Percentiles rank a stretch among this genome's conserved stretches.
phyloP scores from a whole-genome alignment of 2,888 invertebrate genomes.

The Polymixis flavicincta region DNA sequence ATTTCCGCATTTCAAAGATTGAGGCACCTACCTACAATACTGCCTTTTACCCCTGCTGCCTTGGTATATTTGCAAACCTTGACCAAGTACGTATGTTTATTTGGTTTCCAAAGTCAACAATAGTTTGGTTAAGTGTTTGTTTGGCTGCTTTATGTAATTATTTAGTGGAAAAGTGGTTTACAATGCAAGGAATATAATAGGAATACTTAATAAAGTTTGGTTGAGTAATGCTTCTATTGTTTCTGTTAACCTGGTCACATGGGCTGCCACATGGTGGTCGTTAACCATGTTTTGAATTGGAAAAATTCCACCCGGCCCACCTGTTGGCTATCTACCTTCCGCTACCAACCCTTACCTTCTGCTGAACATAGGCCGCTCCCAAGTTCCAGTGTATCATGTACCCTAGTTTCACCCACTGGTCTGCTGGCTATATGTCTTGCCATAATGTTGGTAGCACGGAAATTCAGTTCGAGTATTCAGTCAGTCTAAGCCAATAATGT shows the following conservation, averaged over 20 bases:
- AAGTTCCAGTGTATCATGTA: not conserved
- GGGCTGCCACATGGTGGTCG: conserved; percentile 6
- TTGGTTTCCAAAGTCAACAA: conserved; percentile 43
- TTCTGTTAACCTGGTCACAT: conserved; percentile 49
- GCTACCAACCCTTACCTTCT: no score
- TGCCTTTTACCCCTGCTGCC: conserved; percentile 20
- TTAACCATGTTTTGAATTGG: not conserved
- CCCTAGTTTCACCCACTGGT: no score
- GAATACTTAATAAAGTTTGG: conserved; percentile 24
- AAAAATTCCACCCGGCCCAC: not conserved
- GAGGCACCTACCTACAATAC: not conserved
- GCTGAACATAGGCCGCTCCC: not conserved
- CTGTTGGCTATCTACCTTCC: no score
- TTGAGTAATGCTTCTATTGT: conserved; percentile 53
- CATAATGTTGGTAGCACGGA: no score
- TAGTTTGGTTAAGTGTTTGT: conserved; percentile 26
- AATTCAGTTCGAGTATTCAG: no score
- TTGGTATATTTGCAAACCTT: conserved; percentile 51
- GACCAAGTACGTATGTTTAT: conserved; percentile 25
- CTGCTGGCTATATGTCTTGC: no score
- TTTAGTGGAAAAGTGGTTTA: conserved; percentile 9
- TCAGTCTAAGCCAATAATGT: no score
- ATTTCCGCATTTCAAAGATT: conserved; percentile 46
- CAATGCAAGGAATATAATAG: conserved; percentile 41
- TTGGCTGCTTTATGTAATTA: conserved; percentile 14